Conservation (phyloP, 1,140 invertebrate species). For the Atta texana region DNA sequence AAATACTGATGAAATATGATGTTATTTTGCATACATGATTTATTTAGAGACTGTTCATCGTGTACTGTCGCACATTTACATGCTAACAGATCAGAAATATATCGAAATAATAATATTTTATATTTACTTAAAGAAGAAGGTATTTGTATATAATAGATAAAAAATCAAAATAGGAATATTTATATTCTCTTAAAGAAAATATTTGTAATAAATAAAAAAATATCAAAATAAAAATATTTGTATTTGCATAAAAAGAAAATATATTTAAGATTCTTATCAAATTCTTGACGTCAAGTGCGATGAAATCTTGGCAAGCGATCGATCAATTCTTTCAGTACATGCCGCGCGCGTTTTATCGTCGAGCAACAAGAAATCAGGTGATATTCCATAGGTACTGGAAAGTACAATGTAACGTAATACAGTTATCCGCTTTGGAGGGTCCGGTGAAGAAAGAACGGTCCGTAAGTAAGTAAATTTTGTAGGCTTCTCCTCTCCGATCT, state of each 20-base stretch:
- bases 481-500: constrained; percentile 77
- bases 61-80: background rate
- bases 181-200: too few relatives aligned
- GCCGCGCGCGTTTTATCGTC: background rate
- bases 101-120: background rate
- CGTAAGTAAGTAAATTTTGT: constrained; percentile 84
- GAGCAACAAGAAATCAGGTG: constrained; percentile 56
- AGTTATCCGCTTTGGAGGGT: constrained; percentile 79
- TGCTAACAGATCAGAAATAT: background rate
- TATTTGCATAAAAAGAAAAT: background rate
- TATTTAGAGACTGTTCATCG: background rate
- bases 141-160: too few relatives aligned
- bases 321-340: background rate
- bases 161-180: too few relatives aligned
- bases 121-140: too few relatives aligned
- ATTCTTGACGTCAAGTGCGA: background rate
- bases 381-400: constrained; percentile 28
- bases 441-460: constrained; percentile 68
- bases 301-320: background rate
- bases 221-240: background rate
- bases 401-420: constrained; percentile 77
- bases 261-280: background rate
- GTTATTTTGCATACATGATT: background rate
- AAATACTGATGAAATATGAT: background rate
- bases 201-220: too few relatives aligned